Conservation (phyloP, 1,140 invertebrate species). For the Hyposmocoma kahamanoa region DNA sequence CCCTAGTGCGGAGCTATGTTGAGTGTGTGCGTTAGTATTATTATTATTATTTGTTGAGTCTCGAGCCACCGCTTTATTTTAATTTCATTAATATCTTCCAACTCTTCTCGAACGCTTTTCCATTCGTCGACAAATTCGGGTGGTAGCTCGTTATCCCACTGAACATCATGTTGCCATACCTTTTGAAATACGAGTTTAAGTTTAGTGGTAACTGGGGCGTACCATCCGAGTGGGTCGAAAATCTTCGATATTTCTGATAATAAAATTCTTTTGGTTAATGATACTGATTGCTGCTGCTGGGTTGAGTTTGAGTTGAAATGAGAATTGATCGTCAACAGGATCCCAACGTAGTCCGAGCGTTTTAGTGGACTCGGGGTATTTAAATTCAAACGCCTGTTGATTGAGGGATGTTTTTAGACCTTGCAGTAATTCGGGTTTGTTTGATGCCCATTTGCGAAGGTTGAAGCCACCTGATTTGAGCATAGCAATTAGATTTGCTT, state of each 20-base stretch:
- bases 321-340: conserved; percentile 25
- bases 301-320: conserved; percentile 10
- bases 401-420: not conserved
- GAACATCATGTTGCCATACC: conserved; percentile 32
- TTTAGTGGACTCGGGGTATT: conserved; percentile 14
- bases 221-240: conserved; percentile 48
- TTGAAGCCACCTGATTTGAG: conserved; percentile 28
- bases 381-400: conserved; percentile 6
- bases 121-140: conserved; percentile 17
- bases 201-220: conserved; percentile 28
- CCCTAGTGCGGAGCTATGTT: no score
- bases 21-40: no score
- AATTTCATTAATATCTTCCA: conserved; percentile 17
- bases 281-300: not conserved
- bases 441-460: conserved; percentile 43
- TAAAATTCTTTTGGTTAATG: conserved; percentile 25
- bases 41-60: no score
- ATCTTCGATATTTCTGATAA: conserved; percentile 31
- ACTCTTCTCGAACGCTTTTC: conserved; percentile 9
- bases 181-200: conserved; percentile 48
- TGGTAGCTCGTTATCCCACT: conserved; percentile 45
- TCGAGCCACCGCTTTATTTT: conserved; percentile 16
- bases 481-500: conserved; percentile 8
- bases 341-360: conserved; percentile 42
- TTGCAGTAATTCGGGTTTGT: conserved; percentile 17